These are phyloP conservation scores for Zalophus californianus DNA, from an alignment of 2,797 vertebrate species.

Conservation along the genomic window DNA sequence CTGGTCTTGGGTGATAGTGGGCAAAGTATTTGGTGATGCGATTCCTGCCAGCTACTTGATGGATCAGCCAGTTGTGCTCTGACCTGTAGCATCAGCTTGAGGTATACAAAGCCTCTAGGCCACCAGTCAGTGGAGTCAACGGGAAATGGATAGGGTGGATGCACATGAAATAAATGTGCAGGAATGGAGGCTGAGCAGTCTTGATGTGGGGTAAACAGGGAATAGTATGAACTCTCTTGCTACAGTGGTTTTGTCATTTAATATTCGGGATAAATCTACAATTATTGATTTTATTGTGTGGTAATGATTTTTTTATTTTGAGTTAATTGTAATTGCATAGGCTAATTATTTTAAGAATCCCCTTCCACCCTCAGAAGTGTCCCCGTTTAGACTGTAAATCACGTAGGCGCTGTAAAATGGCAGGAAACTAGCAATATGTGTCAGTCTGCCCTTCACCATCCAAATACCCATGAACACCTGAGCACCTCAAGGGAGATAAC, in stretches of 20 bases:
- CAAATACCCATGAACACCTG: neutral
- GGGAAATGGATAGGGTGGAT: neutral
- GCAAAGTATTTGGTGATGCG: neutral
- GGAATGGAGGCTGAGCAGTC: neutral
- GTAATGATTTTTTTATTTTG: neutral
- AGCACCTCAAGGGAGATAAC: neutral
- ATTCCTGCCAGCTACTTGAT: neutral
- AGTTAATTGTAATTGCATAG: neutral
- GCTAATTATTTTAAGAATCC: neutral
- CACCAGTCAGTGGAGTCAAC: neutral
- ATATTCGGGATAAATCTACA: neutral
- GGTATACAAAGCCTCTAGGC: neutral
- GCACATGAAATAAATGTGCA: neutral
- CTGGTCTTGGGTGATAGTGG: neutral
- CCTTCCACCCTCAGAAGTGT: neutral
- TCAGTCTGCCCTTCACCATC: neutral
- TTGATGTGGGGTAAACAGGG: too few relatives aligned
- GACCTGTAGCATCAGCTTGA: neutral
- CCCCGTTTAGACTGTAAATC: neutral
- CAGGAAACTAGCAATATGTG: neutral
- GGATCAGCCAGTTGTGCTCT: neutral
- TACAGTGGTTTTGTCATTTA: neutral
- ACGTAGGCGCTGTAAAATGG: neutral
- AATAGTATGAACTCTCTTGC: too few relatives aligned
- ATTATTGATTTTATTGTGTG: neutral